phyloP scores from a whole-genome alignment of 2,113 vertebrate species.

The cattle (Bos taurus) region ARS-UCD2.0 NC_037342.1:57514001-57514500 shows the following conservation, averaged over 20 bases:
- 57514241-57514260: neutral
- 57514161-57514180: no score
- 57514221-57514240: neutral
- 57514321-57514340: neutral
- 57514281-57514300: neutral
- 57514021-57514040: no score
- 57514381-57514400: neutral
- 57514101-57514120: no score
- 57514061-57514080: no score
- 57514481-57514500: neutral
- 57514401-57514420: neutral
- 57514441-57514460: neutral
- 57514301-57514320: neutral
- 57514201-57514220: no score
- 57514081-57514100: no score
- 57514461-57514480: neutral
- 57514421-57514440: neutral
- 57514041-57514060: no score
- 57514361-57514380: neutral
- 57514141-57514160: no score
- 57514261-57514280: neutral
- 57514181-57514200: no score
- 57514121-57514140: no score
- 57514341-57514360: neutral
- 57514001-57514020: no score